Evolutionary conservation across 2,113 vertebrate genomes (phyloP).

Genomic region (Oryzias melastigma): DNA sequence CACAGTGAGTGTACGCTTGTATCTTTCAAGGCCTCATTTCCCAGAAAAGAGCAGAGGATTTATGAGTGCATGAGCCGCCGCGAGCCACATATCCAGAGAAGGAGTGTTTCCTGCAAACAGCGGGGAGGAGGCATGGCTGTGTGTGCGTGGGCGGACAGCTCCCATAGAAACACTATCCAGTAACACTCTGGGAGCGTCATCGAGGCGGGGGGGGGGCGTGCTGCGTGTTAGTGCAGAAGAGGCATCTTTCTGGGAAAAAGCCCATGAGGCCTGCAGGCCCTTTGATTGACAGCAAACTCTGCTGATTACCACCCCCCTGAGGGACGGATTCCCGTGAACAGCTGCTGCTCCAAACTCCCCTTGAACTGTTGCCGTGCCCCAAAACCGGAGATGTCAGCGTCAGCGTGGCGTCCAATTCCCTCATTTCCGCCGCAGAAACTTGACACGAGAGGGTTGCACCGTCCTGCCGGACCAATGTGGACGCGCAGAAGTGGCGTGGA

Average conservation of each 20-base stretch:
- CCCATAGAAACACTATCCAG: conserved; percentile 70
- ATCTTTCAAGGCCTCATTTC: conserved; percentile 66
- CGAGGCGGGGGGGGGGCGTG: conserved; percentile 50
- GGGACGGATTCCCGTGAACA: conserved; percentile 52
- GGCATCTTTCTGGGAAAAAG: conserved; percentile 62
- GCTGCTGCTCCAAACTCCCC: conserved; percentile 60
- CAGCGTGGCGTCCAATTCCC: conserved; percentile 21
- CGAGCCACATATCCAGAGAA: conserved; percentile 70
- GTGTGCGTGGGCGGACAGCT: conserved; percentile 59
- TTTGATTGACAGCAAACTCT: conserved; percentile 72
- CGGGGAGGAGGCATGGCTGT: conserved; percentile 42
- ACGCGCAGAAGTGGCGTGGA: conserved; percentile 42
- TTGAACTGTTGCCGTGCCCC: conserved; percentile 42
- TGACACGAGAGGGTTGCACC: conserved; percentile 9
- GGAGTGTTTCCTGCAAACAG: conserved; percentile 73
- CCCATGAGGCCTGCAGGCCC: conserved; percentile 51
- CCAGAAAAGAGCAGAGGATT: conserved; percentile 68
- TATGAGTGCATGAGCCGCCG: conserved; percentile 64
- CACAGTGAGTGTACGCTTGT: conserved; percentile 38
- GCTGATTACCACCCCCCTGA: conserved; percentile 59
- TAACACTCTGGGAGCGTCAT: conserved; percentile 67
- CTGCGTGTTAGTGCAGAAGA: conserved; percentile 35
- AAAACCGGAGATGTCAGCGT: conserved; percentile 33
- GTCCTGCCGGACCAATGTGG: conserved; percentile 31
- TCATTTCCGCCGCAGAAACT: conserved; percentile 16